Evolutionary conservation across 2,888 invertebrate species (phyloP), one percentile per base, ranked within the genome.

Genomic region (Yponomeuta malinellus): DNA sequence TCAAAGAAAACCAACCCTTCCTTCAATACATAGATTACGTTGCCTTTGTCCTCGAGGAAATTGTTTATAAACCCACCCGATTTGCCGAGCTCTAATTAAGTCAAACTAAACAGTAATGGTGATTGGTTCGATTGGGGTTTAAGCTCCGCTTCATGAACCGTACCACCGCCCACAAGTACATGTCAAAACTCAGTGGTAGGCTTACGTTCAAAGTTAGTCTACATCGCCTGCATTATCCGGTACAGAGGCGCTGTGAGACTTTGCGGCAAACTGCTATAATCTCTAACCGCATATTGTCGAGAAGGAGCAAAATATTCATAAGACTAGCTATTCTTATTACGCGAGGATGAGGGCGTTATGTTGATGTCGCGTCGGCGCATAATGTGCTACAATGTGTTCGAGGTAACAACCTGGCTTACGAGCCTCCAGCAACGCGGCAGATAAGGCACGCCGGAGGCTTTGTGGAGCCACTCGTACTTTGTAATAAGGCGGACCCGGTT

Each of bases 351-450:
- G 78, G 75, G 80, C 77, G 83, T 83, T 83, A 82, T 83, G 84
- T 84, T 80, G 84, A 81, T 79, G 83, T 81, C 82, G 82, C 84
- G 80, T 80, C 79, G 81, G 83, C 83, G 86, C 88, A 87, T 90
- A 89, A 90, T 89, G 87, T 88, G 86, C 80, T 86, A 87, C 88
- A 89, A 89, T 88, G 87, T 90, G 88, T 90, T 88, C 81, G 75
- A 83, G 87, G 88, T 89, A 90, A 88, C 88, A 87, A 88, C 88
- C 83, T 84, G 84, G 89, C 88, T 89, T 89, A 90, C 84, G 84
- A 85, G 83, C 83, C 85, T 85, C 85, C 83, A 80, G 81, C 82
- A 86, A 83, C 81, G 78, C 83, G 81, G 81, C 83, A 87, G 90
- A 90, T 90, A 90, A 89, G 89, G 88, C 90, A 89, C 89, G 88